Evolutionary conservation across 1,140 invertebrate species (phyloP).

Genomic region (Tetragonula clypearis): DNA sequence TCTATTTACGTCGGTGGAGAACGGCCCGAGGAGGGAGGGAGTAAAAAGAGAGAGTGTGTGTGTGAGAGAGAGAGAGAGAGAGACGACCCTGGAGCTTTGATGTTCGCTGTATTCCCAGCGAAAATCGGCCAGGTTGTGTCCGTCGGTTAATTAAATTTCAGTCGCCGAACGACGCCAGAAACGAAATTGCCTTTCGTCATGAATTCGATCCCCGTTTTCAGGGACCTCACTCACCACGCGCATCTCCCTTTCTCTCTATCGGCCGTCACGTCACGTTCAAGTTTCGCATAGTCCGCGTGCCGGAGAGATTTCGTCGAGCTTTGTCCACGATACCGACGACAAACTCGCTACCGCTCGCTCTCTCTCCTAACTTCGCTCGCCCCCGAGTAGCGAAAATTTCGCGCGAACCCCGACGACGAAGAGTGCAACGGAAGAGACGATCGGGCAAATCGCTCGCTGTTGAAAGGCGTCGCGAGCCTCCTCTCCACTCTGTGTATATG

Average conservation of each 20-base stretch:
- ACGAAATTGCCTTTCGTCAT: conserved; percentile 23
- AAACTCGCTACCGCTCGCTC: conserved; percentile 14
- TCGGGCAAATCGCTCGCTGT: not conserved
- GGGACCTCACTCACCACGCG: conserved; percentile 3
- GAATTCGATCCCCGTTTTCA: conserved; percentile 35
- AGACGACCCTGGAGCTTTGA: conserved; percentile 2
- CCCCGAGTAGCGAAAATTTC: conserved; percentile 20
- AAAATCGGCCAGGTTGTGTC: not conserved
- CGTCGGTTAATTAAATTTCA: conserved; percentile 28
- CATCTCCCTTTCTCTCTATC: not conserved
- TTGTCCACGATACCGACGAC: conserved; percentile 21
- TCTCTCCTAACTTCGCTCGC: not conserved
- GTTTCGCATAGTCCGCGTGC: conserved; percentile 41
- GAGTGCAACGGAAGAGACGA: not conserved
- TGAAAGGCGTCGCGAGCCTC: not conserved
- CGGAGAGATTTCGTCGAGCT: conserved; percentile 20
- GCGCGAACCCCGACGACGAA: not conserved
- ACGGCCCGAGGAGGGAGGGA: not conserved
- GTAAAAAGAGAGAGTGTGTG: not conserved
- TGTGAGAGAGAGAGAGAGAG: not conserved
- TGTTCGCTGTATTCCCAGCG: not conserved
- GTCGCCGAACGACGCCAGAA: conserved; percentile 21
- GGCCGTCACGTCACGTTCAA: not conserved
- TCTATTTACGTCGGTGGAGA: not conserved
- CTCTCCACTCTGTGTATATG: too few species aligned